Percentiles rank a stretch among this genome's conserved stretches.
phyloP scores from a whole-genome alignment of 2,888 invertebrate genomes.

The Synanthedon vespiformis region DNA sequence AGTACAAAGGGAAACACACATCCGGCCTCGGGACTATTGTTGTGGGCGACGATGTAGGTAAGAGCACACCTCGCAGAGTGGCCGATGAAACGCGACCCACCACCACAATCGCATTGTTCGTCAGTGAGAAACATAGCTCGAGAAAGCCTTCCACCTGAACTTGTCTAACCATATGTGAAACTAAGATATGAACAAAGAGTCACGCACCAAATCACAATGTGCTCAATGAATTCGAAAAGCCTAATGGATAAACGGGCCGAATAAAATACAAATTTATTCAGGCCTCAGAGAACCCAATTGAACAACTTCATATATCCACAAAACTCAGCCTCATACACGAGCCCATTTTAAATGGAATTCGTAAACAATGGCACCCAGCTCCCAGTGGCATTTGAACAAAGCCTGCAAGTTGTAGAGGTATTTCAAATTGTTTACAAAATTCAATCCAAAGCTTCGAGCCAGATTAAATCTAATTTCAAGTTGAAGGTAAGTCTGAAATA shows the following conservation, averaged over 20 bases:
- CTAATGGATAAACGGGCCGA: slow-evolving; percentile 14
- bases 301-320: slow-evolving; percentile 30
- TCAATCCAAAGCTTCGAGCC: slow-evolving; percentile 69
- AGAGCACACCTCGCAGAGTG: slow-evolving; percentile 9
- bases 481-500: slow-evolving; percentile 70
- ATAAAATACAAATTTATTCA: neutral
- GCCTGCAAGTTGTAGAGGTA: slow-evolving; percentile 67
- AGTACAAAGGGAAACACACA: slow-evolving; percentile 40
- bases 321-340: slow-evolving; percentile 53
- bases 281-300: neutral
- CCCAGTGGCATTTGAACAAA: slow-evolving; percentile 68
- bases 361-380: slow-evolving; percentile 58
- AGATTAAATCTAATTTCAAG: slow-evolving; percentile 71
- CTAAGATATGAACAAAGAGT: neutral
- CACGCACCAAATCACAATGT: neutral
- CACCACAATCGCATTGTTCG: neutral
- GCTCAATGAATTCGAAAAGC: neutral
- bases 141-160: neutral
- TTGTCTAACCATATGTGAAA: neutral
- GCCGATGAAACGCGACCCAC: slow-evolving; percentile 7
- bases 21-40: slow-evolving; percentile 39
- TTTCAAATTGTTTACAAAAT: slow-evolving; percentile 70
- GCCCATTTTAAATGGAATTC: slow-evolving; percentile 65
- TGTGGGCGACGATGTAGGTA: slow-evolving; percentile 13
- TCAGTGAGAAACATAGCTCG: neutral